Evolutionary conservation across 2,888 invertebrate species (phyloP), one percentile per base, ranked within the genome.

Genomic region (Galeruca laticollis): DNA sequence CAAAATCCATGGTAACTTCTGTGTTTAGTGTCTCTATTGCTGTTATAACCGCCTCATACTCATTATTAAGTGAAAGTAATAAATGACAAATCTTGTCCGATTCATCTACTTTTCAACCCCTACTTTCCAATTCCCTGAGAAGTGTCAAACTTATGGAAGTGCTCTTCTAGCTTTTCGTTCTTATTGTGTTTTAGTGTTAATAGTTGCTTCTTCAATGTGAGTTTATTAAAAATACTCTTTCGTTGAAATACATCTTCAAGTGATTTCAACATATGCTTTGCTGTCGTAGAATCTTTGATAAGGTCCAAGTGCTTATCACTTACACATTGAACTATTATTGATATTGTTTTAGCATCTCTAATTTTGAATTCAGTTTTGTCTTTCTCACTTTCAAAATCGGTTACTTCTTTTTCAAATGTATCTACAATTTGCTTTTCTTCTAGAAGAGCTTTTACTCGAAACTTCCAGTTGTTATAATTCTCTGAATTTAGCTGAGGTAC

Each of bases 111-210:
- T 77, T 77, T 0, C 71, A 66, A 37, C 76, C 76, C 10, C 40
- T 49, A 60, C 54, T 60, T 68, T 78, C 74, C 31, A 80, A 54
- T 60, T 77, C 77, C 66, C 76, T 68, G 20, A 77, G 71, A 10
- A 77, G 69, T 75, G 43, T 80, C 78, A 61, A 78, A 80, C 20
- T 75, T 74, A 13, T 72, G 43, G 62, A 78, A 78, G 67, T 77
- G 73, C 60, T 78, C 75, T 65, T 79, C 74, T 20, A 78, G 59
- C 20, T 71, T 73, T 37, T 73, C 70, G 26, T 71, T 60, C 62
- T 52, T 68, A 43, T 70, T 72, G 9, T 59, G 54, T 71, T 76
- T 78, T 43, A 78, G 57, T n/a, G 73, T 71, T 26, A 78, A 54
- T 21, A 78, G 63, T 47, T 72, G 74, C 40, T 69, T 74, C 62